Evolutionary conservation across 1,140 invertebrate species (phyloP).

Genomic region (Archivesica marissinica): DNA sequence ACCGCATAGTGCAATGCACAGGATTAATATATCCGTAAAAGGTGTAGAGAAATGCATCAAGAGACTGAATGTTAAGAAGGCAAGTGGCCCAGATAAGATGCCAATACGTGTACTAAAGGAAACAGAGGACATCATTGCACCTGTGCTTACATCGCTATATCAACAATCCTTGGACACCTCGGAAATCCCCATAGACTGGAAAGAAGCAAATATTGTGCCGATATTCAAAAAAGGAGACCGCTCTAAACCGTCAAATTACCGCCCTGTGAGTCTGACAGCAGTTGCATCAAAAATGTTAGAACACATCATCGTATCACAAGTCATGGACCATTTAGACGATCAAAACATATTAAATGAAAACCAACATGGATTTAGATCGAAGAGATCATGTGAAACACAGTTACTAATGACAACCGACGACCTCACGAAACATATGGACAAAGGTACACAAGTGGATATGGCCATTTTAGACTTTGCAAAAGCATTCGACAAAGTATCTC

Average conservation of each 20-base stretch:
- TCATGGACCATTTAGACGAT: slow-evolving; percentile 55
- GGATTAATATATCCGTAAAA: neutral
- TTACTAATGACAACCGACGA: slow-evolving; percentile 50
- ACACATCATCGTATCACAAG: slow-evolving; percentile 32
- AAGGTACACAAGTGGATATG: slow-evolving; percentile 43
- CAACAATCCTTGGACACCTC: neutral
- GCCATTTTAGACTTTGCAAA: slow-evolving; percentile 61
- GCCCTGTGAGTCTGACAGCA: slow-evolving; percentile 24
- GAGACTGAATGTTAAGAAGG: slow-evolving; percentile 12
- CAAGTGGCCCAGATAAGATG: slow-evolving; percentile 23
- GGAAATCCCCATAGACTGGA: slow-evolving; percentile 2
- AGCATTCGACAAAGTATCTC: slow-evolving; percentile 64
- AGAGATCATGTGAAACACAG: slow-evolving; percentile 62
- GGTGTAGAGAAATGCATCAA: neutral
- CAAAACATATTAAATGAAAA: slow-evolving; percentile 44
- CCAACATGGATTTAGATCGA: slow-evolving; percentile 60
- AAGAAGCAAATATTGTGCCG: slow-evolving; percentile 9
- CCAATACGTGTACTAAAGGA: slow-evolving; percentile 7
- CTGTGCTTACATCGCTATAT: neutral
- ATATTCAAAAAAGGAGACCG: slow-evolving; percentile 44
- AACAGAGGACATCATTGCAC: neutral
- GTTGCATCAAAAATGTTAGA: slow-evolving; percentile 40
- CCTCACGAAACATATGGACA: slow-evolving; percentile 25
- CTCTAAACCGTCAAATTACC: slow-evolving; percentile 6
- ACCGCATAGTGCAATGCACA: neutral